Percentiles rank a stretch among this genome's conserved stretches.
phyloP scores from a whole-genome alignment of 2,113 vertebrate species.

The Seriola rivoliana region DNA sequence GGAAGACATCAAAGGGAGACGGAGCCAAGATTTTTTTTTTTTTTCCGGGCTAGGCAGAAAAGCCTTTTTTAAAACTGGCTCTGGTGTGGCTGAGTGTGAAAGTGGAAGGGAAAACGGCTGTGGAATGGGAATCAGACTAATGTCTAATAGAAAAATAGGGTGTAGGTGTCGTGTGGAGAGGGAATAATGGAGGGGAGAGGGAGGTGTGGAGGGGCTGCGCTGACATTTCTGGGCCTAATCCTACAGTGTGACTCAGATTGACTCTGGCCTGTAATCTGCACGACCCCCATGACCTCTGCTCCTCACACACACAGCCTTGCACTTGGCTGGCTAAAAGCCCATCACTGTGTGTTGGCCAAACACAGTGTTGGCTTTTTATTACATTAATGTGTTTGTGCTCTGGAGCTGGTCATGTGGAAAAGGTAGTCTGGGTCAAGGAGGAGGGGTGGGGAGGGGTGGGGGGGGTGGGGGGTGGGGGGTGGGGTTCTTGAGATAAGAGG shows the following conservation, averaged over 20 bases:
- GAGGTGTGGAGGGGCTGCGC: neutral
- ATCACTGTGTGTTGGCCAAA: slow-evolving; percentile 51
- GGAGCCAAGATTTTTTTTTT: slow-evolving; percentile 30
- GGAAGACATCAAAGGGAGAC: slow-evolving; percentile 64
- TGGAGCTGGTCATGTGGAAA: slow-evolving; percentile 65
- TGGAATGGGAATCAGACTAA: slow-evolving; percentile 44
- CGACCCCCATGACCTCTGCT: slow-evolving; percentile 21
- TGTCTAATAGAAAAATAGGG: slow-evolving; percentile 26
- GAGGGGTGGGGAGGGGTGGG: neutral
- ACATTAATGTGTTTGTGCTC: slow-evolving; percentile 49
- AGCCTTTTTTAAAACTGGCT: slow-evolving; percentile 32
- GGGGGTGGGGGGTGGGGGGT: neutral
- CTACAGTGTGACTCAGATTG: slow-evolving; percentile 44
- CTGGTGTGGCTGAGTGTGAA: slow-evolving; percentile 35
- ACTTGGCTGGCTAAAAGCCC: slow-evolving; percentile 51
- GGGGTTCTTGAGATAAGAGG: slow-evolving; percentile 63
- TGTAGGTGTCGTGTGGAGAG: slow-evolving; percentile 20
- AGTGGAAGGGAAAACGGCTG: slow-evolving; percentile 28
- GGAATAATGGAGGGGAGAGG: slow-evolving; percentile 16
- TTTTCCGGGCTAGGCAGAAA: slow-evolving; percentile 19
- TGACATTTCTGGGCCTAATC: slow-evolving; percentile 29
- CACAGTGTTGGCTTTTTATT: slow-evolving; percentile 28
- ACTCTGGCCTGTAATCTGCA: slow-evolving; percentile 43
- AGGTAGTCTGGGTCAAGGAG: slow-evolving; percentile 69
- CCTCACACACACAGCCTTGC: slow-evolving; percentile 7